These are phyloP conservation scores for Melanocharis versteri DNA, from an alignment of 2,113 vertebrate species.

Conservation along the genomic window DNA sequence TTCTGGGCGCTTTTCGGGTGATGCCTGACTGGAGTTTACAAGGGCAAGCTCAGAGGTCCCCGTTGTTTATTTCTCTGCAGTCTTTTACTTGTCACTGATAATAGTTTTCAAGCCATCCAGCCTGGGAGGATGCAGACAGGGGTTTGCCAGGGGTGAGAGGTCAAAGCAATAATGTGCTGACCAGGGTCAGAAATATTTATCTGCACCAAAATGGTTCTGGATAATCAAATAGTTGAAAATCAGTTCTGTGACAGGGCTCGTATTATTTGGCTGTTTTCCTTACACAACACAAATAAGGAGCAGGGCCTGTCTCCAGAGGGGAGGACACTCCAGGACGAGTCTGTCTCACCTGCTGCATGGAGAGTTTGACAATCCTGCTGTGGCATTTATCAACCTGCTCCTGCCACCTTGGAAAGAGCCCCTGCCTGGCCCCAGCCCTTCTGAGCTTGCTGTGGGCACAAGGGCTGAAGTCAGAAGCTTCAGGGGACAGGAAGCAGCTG, in stretches of 20 bases:
- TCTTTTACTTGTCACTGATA: slow-evolving; percentile 63
- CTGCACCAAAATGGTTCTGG: slow-evolving; percentile 23
- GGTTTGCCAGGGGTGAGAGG: slow-evolving; percentile 36
- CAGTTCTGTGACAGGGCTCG: slow-evolving; percentile 1
- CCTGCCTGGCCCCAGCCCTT: not conserved
- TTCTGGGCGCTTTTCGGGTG: slow-evolving; percentile 13
- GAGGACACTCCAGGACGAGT: not conserved
- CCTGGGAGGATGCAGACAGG: slow-evolving; percentile 25
- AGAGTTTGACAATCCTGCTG: not conserved
- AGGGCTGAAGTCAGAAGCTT: not conserved
- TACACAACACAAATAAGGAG: not conserved
- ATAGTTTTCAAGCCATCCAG: slow-evolving; percentile 49
- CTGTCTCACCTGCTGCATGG: not conserved
- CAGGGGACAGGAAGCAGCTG: not conserved
- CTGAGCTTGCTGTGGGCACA: not conserved
- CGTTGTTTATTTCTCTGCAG: slow-evolving; percentile 59
- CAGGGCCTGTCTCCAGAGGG: not conserved
- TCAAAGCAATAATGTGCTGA: slow-evolving; percentile 50
- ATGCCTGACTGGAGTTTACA: slow-evolving; percentile 38
- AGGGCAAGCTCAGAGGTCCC: slow-evolving; percentile 50
- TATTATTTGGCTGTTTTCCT: not conserved
- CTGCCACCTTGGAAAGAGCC: not conserved
- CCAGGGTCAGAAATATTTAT: slow-evolving; percentile 55
- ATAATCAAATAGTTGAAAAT: slow-evolving; percentile 57
- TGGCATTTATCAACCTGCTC: not conserved